These are phyloP conservation scores for Rhynchotus rufescens DNA, from an alignment of 2,797 vertebrate genomes.

Conservation along the genomic window DNA sequence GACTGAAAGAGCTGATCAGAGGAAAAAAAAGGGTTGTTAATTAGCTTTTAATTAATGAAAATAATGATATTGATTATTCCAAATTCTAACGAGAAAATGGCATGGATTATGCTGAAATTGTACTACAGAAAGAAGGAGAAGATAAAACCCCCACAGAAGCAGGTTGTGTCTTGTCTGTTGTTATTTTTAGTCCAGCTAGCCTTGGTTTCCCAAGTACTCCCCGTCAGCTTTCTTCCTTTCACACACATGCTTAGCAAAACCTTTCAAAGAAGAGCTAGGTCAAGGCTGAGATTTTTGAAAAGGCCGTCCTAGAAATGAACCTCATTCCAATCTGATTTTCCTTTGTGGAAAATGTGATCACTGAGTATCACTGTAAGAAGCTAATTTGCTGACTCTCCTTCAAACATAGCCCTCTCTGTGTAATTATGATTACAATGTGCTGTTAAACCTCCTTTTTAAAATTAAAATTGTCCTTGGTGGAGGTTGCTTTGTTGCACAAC, in stretches of 20 bases:
- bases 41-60: not conserved
- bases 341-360: not conserved
- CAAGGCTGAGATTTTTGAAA: not conserved
- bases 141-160: not conserved
- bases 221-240: not conserved
- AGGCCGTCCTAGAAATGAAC: not conserved
- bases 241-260: not conserved
- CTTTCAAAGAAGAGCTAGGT: not conserved
- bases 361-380: not conserved
- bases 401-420: not conserved
- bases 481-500: not conserved
- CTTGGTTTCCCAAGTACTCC: not conserved
- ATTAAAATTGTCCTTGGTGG: not conserved
- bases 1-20: not conserved
- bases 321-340: accelerated
- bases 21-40: not conserved
- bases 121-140: not conserved
- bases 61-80: not conserved
- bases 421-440: not conserved
- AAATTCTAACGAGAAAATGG: not conserved
- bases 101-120: not conserved
- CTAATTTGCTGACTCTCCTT: not conserved
- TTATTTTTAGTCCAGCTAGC: constrained; percentile 18
- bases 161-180: not conserved
- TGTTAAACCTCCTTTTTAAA: not conserved